A percentile compares a stretch with the other conserved stretches of the same genome.
These are phyloP conservation scores for Pseudomugil gertrudae DNA, from an alignment of 2,797 vertebrate species.

Conservation along the genomic window DNA sequence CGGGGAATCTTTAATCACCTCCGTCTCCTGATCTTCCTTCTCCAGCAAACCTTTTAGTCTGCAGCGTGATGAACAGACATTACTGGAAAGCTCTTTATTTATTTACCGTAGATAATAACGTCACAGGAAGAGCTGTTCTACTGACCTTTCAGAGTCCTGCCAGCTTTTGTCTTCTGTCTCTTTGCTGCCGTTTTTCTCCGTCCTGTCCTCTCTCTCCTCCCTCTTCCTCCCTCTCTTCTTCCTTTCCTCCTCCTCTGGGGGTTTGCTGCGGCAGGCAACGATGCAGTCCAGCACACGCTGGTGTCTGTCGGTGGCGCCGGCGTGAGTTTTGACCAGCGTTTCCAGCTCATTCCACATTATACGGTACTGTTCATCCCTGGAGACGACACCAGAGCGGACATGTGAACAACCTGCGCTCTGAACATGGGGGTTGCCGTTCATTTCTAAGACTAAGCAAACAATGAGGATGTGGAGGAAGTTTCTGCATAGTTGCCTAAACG, in stretches of 20 bases:
- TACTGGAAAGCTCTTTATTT: neutral
- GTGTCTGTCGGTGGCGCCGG: slow-evolving; percentile 90
- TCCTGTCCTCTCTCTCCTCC: slow-evolving; percentile 94
- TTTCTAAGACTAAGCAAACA: no score
- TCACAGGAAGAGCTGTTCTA: neutral
- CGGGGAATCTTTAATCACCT: slow-evolving; percentile 97
- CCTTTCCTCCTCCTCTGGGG: slow-evolving; percentile 94
- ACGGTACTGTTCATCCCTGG: slow-evolving; percentile 96
- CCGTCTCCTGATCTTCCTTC: slow-evolving; percentile 92
- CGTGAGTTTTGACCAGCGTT: slow-evolving; percentile 93
- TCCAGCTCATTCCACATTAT: slow-evolving; percentile 99
- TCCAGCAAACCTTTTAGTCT: slow-evolving; percentile 91
- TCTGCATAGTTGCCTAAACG: neutral
- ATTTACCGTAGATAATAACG: neutral
- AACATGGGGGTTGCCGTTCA: no score
- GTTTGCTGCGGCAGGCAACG: slow-evolving; percentile 94
- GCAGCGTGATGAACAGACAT: neutral
- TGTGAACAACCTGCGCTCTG: neutral
- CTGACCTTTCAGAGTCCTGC: slow-evolving; percentile 93
- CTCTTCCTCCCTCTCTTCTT: slow-evolving; percentile 98
- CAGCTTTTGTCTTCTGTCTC: slow-evolving; percentile 92
- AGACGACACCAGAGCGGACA: neutral
- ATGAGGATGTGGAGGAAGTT: no score
- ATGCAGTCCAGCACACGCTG: slow-evolving; percentile 95
- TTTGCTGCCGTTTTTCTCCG: slow-evolving; percentile 90